These are phyloP conservation scores for Pelagia noctiluca DNA, from an alignment of 30 jellyfish, hydroid and myxozoan genomes.

Conservation along the genomic window DNA sequence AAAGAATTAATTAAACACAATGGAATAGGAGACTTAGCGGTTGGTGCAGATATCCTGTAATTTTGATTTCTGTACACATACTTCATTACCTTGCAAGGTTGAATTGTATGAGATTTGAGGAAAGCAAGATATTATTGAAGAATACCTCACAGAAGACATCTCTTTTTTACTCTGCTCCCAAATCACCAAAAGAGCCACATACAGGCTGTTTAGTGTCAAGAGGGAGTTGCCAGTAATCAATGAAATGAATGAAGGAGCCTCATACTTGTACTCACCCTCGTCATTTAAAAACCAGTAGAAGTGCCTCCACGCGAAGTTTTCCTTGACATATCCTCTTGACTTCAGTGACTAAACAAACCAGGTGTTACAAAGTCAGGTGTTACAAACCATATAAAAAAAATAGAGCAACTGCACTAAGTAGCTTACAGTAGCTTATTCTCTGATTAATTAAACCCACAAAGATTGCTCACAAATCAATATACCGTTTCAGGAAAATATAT, in stretches of 20 bases:
- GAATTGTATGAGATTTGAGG: slow-evolving; percentile 14
- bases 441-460: background rate
- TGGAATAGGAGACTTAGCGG: too few relatives aligned
- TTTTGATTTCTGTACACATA: too few relatives aligned
- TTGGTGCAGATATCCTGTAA: too few relatives aligned
- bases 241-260: background rate
- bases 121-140: background rate
- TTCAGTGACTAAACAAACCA: slow-evolving; percentile 76
- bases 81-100: too few relatives aligned
- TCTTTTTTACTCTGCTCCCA: slow-evolving; percentile 1
- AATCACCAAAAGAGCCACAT: background rate
- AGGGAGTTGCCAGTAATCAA: background rate
- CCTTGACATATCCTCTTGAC: slow-evolving; percentile 95
- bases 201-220: background rate
- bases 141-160: slow-evolving; percentile 7
- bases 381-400: too few relatives aligned
- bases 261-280: slow-evolving; percentile 58
- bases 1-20: too few relatives aligned
- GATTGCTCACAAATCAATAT: too few relatives aligned
- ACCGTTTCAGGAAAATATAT: too few relatives aligned
- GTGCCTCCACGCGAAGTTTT: slow-evolving; percentile 97
- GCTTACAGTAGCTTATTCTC: background rate
- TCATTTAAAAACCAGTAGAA: slow-evolving; percentile 88
- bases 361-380: too few relatives aligned
- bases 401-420: background rate